Percentiles rank a stretch among this genome's conserved stretches.
phyloP scores from a whole-genome alignment of 2,797 vertebrate species.

The Eulemur mongoz region DNA sequence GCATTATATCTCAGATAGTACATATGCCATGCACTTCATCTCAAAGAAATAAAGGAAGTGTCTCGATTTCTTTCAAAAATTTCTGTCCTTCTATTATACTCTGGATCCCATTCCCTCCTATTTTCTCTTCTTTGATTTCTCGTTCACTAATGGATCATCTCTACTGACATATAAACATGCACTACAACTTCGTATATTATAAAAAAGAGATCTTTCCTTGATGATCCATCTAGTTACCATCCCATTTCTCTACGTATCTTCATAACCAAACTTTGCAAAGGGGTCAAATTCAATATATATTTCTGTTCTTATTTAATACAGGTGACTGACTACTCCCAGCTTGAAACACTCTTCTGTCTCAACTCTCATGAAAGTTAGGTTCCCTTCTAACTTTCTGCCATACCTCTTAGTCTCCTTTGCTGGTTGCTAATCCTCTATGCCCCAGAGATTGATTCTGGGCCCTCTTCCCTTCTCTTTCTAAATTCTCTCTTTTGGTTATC shows the following conservation, averaged over 20 bases:
- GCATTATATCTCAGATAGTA: not conserved
- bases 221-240: not conserved
- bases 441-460: not conserved
- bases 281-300: not conserved
- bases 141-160: not conserved
- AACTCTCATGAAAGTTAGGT: not conserved
- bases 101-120: not conserved
- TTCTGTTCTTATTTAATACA: not conserved
- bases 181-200: not conserved
- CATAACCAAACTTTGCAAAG: conserved; percentile 4
- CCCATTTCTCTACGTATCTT: not conserved
- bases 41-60: not conserved
- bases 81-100: not conserved
- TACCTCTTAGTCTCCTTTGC: not conserved
- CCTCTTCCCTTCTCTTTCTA: not conserved
- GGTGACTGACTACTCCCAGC: not conserved
- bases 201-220: not conserved
- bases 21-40: not conserved
- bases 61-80: not conserved
- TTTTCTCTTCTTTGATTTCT: not conserved
- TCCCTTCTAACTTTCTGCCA: not conserved
- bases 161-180: not conserved
- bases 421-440: not conserved
- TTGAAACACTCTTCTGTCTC: not conserved
- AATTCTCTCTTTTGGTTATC: not conserved